Percentiles rank a stretch among this genome's conserved stretches.
Evolutionary conservation across 1,140 invertebrate genomes (phyloP).

Genomic region (Eumaeus atala): DNA sequence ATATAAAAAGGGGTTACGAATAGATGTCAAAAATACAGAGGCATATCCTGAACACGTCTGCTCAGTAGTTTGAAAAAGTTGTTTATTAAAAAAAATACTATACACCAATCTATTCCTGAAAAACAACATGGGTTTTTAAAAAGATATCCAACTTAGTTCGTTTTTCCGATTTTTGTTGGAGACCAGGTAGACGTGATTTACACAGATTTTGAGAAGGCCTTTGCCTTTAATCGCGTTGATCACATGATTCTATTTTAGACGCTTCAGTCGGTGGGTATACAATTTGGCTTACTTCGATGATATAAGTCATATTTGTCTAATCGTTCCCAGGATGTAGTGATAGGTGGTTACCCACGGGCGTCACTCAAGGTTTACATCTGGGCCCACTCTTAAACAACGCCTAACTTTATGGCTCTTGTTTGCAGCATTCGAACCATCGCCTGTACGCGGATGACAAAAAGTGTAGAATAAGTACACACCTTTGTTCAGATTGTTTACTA

Average conservation of each 20-base stretch:
- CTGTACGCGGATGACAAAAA: too few relatives aligned
- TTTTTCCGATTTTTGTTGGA: slow-evolving; percentile 17
- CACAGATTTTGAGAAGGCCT: slow-evolving; percentile 26
- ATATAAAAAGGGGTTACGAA: too few relatives aligned
- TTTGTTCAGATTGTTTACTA: slow-evolving; percentile 9
- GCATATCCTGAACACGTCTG: too few relatives aligned
- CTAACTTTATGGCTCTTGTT: too few relatives aligned
- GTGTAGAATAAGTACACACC: too few relatives aligned
- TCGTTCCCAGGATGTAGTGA: slow-evolving; percentile 20
- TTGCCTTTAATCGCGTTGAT: slow-evolving; percentile 24
- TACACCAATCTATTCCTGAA: slow-evolving; percentile 7
- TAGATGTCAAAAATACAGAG: too few relatives aligned
- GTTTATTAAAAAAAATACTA: too few relatives aligned
- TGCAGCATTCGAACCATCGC: too few relatives aligned
- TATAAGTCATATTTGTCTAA: slow-evolving; percentile 19
- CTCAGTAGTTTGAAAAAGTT: too few relatives aligned
- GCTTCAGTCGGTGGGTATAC: slow-evolving; percentile 14
- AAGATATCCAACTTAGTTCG: slow-evolving; percentile 15
- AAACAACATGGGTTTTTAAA: slow-evolving; percentile 27
- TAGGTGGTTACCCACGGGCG: slow-evolving; percentile 18
- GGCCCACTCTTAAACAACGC: slow-evolving; percentile 18
- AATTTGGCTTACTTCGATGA: slow-evolving; percentile 20
- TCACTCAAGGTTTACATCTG: slow-evolving; percentile 20
- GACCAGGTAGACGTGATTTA: slow-evolving; percentile 23
- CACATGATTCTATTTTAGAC: slow-evolving; percentile 23